phyloP scores from a whole-genome alignment of 2,888 invertebrate species.

The Melinaea marsaeus region DNA sequence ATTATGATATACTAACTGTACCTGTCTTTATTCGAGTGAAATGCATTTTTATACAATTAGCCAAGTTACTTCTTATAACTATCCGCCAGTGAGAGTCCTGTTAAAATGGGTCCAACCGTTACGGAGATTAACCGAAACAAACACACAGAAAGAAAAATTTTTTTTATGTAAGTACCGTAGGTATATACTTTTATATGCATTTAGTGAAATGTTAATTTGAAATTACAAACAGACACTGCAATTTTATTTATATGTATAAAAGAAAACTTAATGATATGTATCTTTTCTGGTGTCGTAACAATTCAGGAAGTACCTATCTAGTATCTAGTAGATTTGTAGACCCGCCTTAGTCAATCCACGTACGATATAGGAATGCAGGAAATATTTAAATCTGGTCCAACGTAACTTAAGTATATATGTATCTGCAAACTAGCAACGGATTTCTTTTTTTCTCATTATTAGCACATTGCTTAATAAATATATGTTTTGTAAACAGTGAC shows the following conservation, averaged over 20 bases:
- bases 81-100: no score
- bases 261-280: constrained; percentile 22
- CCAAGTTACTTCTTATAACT: no score
- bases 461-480: no score
- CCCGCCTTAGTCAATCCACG: constrained; percentile 29
- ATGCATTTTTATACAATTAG: no score
- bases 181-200: no score
- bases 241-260: neutral
- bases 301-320: constrained; percentile 33
- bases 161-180: no score
- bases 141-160: no score
- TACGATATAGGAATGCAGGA: constrained; percentile 26
- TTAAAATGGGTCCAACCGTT: no score
- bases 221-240: neutral
- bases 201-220: no score
- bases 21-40: no score
- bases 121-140: no score
- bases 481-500: neutral
- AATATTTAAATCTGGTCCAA: constrained; percentile 23
- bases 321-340: constrained; percentile 24
- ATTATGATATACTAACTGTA: neutral
- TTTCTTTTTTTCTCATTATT: no score
- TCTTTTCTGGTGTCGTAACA: constrained; percentile 38
- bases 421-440: constrained; percentile 9
- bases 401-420: constrained; percentile 9